Evolutionary conservation across 2,797 vertebrate species (phyloP), one percentile per base, ranked within the genome.

Genomic region (Sparidentex hasta): DNA sequence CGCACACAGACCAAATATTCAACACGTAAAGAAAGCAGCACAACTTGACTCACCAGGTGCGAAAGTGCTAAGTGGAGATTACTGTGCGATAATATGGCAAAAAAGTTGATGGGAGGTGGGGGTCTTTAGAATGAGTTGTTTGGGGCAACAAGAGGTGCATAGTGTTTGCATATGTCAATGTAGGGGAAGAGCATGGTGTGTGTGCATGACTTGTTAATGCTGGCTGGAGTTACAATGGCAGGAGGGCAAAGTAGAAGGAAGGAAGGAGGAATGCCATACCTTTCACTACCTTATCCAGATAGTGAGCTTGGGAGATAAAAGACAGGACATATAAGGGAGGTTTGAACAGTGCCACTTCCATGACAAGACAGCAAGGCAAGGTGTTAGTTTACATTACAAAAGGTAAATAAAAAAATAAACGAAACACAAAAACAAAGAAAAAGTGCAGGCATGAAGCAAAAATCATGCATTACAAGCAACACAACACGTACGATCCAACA

Each of bases 241-340:
- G 74, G 83, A 91, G 87, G 85, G 86, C 84, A 88, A 87, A 92
- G 88, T 83, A 93, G 91, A 92, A 94, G 91, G 94, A 92, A 94
- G 91, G 94, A 94, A 95, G 92, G 91, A 94, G 96, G 96, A 97
- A 97, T 96, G 97, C 95, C 97, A 91, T 98, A 99, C 98, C 98
- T 99, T 99, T 99, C 97, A 99, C 98, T 99, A 99, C 98, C 98
- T 98, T 99, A 98, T 99, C 98, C 98, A 99, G 98, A 99, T 99
- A 99, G 98, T 99, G 98, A 97, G 98, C 98, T 99, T 98, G 95
- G 97, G 96, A 97, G 96, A 99, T 97, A 99, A 99, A 98, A 97
- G 96, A 98, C 96, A 98, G 95, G 96, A 97, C 96, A 97, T 97
- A 96, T 98, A 97, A 97, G 96, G 97, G 96, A 97, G 95, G 96